Evolutionary conservation across 1,140 invertebrate species (phyloP), one percentile per base, ranked within the genome.

Genomic region (Coboldia fuscipes): DNA sequence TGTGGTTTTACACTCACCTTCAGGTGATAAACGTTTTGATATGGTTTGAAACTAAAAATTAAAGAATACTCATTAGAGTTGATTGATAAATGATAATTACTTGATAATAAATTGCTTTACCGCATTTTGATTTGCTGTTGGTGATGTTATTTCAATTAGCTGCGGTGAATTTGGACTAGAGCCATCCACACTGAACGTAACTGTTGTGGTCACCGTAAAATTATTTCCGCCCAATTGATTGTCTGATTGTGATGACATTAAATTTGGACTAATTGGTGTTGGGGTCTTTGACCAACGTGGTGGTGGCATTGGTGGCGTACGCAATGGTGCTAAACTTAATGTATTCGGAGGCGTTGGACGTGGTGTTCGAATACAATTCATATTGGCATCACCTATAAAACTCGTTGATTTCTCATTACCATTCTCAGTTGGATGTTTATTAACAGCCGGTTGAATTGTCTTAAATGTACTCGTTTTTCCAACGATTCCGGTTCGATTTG

Each of bases 301-400:
- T 0, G 70, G 70, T 17, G 70, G 70, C 10, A 68, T 66, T 14
- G 69, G 68, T 23, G 68, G 50, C 42, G 50, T 54, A 29, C 37
- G 60, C 57, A 51, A 57, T 66, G 30, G 59, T 57, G 48, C 66
- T 35, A 83, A 61, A 57, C 80, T 82, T 38, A 83, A 54, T 13
- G 79, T 82, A 46, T 81, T 82, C 4, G 79, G 79, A 40, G 77
- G 75, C 36, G 76, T 78, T 0, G 78, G 78, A 44, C 77, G 61
- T n/a, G 71, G 70, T 24, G 70, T 70, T 46, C 72, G 57, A 27
- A 67, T 43, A 38, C 58, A 59, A 16, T 35, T 8, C 12, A 17
- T 12, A 23, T 15, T 32, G 10, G 33, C 28, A 20, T 30, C 38
- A 29, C 39, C 30, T 9, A 12, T 31, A 19, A 31, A 31, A 31